These are phyloP conservation scores for Stercorarius parasiticus DNA, from an alignment of 2,113 vertebrate genomes.

Conservation along the genomic window DNA sequence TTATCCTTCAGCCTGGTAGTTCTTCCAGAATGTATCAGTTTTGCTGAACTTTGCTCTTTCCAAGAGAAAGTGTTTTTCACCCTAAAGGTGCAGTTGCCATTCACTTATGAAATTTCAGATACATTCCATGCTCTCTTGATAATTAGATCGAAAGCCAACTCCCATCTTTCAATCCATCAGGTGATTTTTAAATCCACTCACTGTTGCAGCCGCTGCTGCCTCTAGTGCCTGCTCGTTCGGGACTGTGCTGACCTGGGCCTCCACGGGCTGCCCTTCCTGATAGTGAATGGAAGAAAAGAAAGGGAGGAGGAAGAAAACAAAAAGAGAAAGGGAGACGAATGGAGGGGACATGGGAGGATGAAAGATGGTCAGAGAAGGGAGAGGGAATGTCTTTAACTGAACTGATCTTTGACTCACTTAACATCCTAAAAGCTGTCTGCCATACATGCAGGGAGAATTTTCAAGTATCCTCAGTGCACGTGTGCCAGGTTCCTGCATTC, in stretches of 20 bases:
- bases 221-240: conserved; percentile 77
- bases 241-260: conserved; percentile 75
- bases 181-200: conserved; percentile 73
- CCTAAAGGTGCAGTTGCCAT: conserved; percentile 43
- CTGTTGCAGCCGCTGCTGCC: conserved; percentile 81
- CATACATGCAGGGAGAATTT: conserved; percentile 51
- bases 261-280: conserved; percentile 80
- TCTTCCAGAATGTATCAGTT: conserved; percentile 40
- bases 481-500: conserved; percentile 5
- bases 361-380: conserved; percentile 78
- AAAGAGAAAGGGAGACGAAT: conserved; percentile 71
- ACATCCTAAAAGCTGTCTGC: conserved; percentile 41
- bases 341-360: conserved; percentile 76
- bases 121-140: conserved; percentile 39
- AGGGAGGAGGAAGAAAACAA: conserved; percentile 63
- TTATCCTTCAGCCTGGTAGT: not conserved
- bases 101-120: conserved; percentile 42
- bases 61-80: conserved; percentile 64
- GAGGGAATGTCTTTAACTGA: conserved; percentile 76
- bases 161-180: conserved; percentile 34
- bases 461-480: not conserved
- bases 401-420: conserved; percentile 58
- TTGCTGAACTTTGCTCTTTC: conserved; percentile 64
- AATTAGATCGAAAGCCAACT: conserved; percentile 11
- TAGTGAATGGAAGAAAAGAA: conserved; percentile 72